Conservation (phyloP, 2,113 vertebrate genomes). For the Barnardius zonarius region DNA sequence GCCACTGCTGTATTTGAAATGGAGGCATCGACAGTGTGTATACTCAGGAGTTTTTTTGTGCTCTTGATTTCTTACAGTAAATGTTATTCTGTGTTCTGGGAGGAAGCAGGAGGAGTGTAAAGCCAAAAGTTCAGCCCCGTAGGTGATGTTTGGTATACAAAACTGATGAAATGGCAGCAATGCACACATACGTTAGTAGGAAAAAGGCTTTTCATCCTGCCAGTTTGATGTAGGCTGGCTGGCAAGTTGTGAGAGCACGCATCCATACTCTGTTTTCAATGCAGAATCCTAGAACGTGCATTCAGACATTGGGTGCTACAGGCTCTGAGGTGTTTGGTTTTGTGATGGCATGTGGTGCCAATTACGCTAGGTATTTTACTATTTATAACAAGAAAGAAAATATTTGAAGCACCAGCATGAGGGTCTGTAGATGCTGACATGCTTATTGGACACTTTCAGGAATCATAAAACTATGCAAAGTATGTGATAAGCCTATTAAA, state of each 20-base stretch:
- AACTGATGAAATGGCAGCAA: background rate
- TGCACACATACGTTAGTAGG: background rate
- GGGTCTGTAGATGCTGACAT: background rate
- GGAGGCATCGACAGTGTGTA: rapidly evolving
- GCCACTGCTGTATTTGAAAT: background rate
- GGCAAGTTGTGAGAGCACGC: background rate
- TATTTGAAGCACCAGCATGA: background rate
- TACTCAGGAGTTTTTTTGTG: rapidly evolving
- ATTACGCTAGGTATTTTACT: background rate
- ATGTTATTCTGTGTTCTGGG: background rate
- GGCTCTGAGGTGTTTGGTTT: background rate
- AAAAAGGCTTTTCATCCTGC: background rate
- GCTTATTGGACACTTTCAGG: background rate
- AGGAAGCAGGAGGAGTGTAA: background rate
- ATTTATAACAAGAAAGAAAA: background rate
- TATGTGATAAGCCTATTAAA: background rate
- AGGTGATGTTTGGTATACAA: background rate
- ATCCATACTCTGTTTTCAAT: rapidly evolving
- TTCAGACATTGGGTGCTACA: background rate
- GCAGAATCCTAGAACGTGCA: rapidly evolving
- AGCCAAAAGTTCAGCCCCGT: background rate
- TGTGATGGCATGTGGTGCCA: background rate
- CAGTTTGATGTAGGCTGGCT: rapidly evolving
- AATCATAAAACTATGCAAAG: background rate
- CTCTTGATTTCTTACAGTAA: rapidly evolving